phyloP scores from a whole-genome alignment of 2,113 vertebrate genomes.

The Otolemur garnettii region DNA sequence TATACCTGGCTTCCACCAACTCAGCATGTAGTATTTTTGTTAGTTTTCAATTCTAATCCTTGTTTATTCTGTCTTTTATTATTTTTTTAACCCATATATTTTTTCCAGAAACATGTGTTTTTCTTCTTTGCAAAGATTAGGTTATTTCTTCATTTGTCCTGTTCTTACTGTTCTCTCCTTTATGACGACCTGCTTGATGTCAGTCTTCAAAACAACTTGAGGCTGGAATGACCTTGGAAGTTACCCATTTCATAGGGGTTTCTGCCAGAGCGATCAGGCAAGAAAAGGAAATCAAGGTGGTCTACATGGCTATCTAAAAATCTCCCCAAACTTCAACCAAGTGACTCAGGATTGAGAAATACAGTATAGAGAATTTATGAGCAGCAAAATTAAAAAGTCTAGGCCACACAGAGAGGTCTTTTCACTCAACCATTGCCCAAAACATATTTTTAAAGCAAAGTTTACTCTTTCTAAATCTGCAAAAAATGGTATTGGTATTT shows the following conservation, averaged over 20 bases:
- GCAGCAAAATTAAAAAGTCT: too few relatives aligned
- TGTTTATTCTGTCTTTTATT: not conserved
- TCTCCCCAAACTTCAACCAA: too few relatives aligned
- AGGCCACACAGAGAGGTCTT: too few relatives aligned
- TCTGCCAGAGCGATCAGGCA: too few relatives aligned
- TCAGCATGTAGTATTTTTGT: not conserved
- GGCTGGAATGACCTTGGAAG: not conserved
- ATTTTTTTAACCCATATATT: not conserved
- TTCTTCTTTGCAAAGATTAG: not conserved
- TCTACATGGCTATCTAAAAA: too few relatives aligned
- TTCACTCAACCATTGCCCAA: too few relatives aligned
- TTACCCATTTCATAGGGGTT: not conserved
- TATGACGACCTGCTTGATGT: not conserved
- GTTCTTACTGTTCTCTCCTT: not conserved
- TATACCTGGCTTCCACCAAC: not conserved
- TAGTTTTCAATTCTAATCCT: not conserved
- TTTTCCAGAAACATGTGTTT: not conserved
- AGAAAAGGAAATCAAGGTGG: too few relatives aligned
- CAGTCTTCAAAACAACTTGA: not conserved
- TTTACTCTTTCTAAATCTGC: too few relatives aligned
- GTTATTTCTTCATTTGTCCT: not conserved
- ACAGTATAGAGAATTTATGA: too few relatives aligned
- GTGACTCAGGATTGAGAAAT: too few relatives aligned
- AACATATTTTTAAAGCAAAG: too few relatives aligned
- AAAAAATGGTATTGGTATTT: too few relatives aligned